These are phyloP conservation scores for Marronus borbonicus DNA, from an alignment of 2,888 invertebrate genomes.

Conservation along the genomic window DNA sequence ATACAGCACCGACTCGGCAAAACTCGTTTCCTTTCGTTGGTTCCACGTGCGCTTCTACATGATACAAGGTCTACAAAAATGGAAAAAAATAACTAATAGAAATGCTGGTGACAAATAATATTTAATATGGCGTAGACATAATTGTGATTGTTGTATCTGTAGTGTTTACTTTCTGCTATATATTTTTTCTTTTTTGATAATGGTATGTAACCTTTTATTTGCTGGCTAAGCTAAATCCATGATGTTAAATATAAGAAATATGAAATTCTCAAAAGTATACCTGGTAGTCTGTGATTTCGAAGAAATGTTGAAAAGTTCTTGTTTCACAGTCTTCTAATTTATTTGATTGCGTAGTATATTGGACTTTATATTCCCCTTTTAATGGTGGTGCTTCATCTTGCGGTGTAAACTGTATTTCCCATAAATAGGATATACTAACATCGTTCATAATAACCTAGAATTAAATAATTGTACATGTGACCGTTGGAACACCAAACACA, in stretches of 20 bases:
- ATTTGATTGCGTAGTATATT: constrained; percentile 69
- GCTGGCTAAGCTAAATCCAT: neutral
- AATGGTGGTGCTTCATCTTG: constrained; percentile 69
- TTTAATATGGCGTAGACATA: neutral
- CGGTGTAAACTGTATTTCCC: constrained; percentile 76
- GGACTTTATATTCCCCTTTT: constrained; percentile 77
- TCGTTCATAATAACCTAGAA: constrained; percentile 80
- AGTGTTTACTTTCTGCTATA: neutral
- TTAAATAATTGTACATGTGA: constrained; percentile 53
- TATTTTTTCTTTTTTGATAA: neutral
- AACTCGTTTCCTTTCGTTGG: constrained; percentile 87
- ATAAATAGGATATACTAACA: constrained; percentile 86
- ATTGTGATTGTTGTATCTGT: neutral
- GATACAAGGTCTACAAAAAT: constrained; percentile 81
- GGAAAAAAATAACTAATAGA: constrained; percentile 17
- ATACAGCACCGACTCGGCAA: constrained; percentile 91
- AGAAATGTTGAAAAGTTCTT: constrained; percentile 77
- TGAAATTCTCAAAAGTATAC: constrained; percentile 64
- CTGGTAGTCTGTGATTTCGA: constrained; percentile 87
- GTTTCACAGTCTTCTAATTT: constrained; percentile 53
- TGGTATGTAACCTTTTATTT: neutral
- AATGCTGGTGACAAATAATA: too few species aligned
- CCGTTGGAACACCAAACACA: neutral
- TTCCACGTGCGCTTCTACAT: constrained; percentile 84
- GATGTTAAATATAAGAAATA: too few species aligned